phyloP scores from a whole-genome alignment of 2,888 invertebrate species.

The Sarcophaga variegata region DNA sequence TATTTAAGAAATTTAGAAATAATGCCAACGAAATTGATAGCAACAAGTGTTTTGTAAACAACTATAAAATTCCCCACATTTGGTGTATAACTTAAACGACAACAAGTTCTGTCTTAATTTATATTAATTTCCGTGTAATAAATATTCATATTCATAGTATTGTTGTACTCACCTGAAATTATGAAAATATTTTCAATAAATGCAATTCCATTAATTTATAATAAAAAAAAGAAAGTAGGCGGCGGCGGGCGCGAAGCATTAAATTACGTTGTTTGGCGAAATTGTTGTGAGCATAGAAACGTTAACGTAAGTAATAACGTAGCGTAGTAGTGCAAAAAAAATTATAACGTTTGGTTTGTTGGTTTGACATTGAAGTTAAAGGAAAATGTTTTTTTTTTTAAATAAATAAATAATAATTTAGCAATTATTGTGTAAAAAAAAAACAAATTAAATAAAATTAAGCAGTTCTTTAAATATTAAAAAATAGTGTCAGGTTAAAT shows the following conservation, averaged over 20 bases:
- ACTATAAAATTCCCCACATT: too few species aligned
- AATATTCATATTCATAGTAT: too few species aligned
- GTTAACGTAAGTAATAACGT: conserved; percentile 48
- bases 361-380: conserved; percentile 27
- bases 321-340: conserved; percentile 60
- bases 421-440: conserved; percentile 62
- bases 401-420: conserved; percentile 52
- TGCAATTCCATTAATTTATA: conserved; percentile 25
- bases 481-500: conserved; percentile 25
- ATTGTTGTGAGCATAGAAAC: conserved; percentile 33
- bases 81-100: too few species aligned
- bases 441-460: conserved; percentile 10
- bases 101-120: too few species aligned
- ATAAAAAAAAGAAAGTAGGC: background rate
- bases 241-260: conserved; percentile 49
- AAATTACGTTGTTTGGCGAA: conserved; percentile 30
- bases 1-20: too few species aligned
- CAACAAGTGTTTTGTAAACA: too few species aligned
- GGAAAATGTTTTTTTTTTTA: background rate
- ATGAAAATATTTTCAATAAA: conserved; percentile 1
- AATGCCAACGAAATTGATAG: too few species aligned
- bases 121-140: too few species aligned
- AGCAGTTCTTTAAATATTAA: conserved; percentile 50
- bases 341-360: conserved; percentile 45
- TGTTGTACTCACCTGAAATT: conserved; percentile 38